These are phyloP conservation scores for Phania funesta DNA, from an alignment of 2,888 invertebrate genomes.

Conservation along the genomic window DNA sequence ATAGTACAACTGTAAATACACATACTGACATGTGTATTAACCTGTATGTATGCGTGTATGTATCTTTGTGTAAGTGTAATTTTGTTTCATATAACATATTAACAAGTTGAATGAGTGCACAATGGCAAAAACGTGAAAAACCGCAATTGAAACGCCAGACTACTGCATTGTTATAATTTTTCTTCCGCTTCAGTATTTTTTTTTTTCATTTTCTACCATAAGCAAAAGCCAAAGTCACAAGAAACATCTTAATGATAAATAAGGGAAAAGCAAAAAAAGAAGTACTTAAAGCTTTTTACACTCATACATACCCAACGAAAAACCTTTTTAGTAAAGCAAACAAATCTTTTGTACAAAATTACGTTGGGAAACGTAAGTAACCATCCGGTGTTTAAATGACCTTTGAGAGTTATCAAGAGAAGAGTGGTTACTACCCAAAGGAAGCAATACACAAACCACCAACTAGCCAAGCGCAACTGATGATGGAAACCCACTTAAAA, in stretches of 20 bases:
- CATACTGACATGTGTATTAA: neutral
- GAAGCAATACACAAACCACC: constrained; percentile 44
- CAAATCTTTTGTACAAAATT: constrained; percentile 53
- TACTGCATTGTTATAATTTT: constrained; percentile 77
- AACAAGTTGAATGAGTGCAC: constrained; percentile 71
- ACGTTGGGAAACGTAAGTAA: constrained; percentile 61
- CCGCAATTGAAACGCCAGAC: constrained; percentile 71
- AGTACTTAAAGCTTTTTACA: constrained; percentile 36
- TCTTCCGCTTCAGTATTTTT: constrained; percentile 56
- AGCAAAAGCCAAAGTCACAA: constrained; percentile 68
- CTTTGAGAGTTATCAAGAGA: constrained; percentile 71
- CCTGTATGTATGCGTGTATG: neutral
- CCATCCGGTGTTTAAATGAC: constrained; percentile 71
- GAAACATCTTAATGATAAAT: constrained; percentile 79
- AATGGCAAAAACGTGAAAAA: constrained; percentile 72
- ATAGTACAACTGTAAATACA: constrained; percentile 10
- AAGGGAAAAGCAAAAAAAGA: constrained; percentile 48
- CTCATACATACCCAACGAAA: neutral
- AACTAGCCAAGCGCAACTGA: constrained; percentile 76
- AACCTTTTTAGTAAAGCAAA: constrained; percentile 35
- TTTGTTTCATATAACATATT: constrained; percentile 50
- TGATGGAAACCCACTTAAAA: constrained; percentile 73
- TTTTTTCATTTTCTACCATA: constrained; percentile 1
- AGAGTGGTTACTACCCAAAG: constrained; percentile 61
- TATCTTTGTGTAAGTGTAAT: neutral